Evolutionary conservation across 2,888 invertebrate species (phyloP).

Genomic region (Podabrus alpinus): DNA sequence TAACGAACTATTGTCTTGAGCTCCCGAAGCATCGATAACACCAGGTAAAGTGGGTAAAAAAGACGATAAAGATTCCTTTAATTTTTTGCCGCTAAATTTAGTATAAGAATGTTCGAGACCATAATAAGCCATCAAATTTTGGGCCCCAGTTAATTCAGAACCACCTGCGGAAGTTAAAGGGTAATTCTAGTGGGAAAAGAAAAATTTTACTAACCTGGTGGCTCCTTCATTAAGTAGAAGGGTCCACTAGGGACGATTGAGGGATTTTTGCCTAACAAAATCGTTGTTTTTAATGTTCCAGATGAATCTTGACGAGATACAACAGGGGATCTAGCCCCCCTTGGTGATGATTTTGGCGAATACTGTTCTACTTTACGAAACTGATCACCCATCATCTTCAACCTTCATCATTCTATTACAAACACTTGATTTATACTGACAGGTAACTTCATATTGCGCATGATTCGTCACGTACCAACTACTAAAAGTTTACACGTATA

Average conservation of each 20-base stretch:
- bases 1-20: constrained; percentile 84
- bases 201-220: constrained; percentile 68
- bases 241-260: constrained; percentile 97
- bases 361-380: constrained; percentile 91
- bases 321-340: constrained; percentile 92
- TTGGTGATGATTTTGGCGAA: constrained; percentile 93
- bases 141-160: constrained; percentile 93
- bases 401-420: constrained; percentile 53
- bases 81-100: constrained; percentile 95
- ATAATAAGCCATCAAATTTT: constrained; percentile 96
- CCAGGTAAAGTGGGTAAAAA: constrained; percentile 95
- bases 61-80: constrained; percentile 92
- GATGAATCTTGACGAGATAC: constrained; percentile 96
- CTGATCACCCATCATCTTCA: constrained; percentile 91
- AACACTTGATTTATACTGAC: constrained; percentile 23
- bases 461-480: not conserved
- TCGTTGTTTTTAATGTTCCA: constrained; percentile 96
- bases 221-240: constrained; percentile 97
- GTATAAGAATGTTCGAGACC: constrained; percentile 96
- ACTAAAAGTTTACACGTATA: not conserved
- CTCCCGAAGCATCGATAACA: constrained; percentile 90
- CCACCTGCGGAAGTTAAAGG: constrained; percentile 64
- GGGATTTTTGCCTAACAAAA: constrained; percentile 95
- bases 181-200: constrained; percentile 11
- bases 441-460: not conserved